Percentiles rank a stretch among this genome's conserved stretches.
Evolutionary conservation across 2,888 invertebrate species (phyloP).

Genomic region (Aethes cnicana): DNA sequence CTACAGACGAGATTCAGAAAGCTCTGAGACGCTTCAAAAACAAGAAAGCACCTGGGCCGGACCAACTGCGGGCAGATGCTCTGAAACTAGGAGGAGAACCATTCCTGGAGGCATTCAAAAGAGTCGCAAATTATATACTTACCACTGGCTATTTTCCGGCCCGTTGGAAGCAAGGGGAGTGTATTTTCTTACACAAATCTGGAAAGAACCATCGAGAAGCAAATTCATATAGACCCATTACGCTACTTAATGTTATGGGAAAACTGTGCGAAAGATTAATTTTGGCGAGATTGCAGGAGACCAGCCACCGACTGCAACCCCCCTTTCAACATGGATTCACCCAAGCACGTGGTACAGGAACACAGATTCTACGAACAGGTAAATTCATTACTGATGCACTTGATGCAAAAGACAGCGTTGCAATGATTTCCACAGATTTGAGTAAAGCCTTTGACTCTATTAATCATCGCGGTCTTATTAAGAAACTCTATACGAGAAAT

Average conservation of each 20-base stretch:
- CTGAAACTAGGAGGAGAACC: slow-evolving; percentile 2
- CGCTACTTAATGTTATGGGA: slow-evolving; percentile 2
- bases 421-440: slow-evolving; percentile 6
- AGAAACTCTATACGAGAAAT: not conserved
- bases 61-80: slow-evolving; percentile 4
- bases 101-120: not conserved
- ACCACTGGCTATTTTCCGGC: slow-evolving; percentile 1
- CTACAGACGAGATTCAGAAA: too few relatives aligned
- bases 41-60: slow-evolving; percentile 10
- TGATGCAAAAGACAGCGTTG: not conserved
- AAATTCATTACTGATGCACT: slow-evolving; percentile 6
- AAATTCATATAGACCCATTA: slow-evolving; percentile 5
- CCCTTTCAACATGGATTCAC: slow-evolving; percentile 8
- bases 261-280: slow-evolving; percentile 6
- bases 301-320: not conserved
- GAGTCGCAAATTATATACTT: not conserved
- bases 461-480: slow-evolving; percentile 1
- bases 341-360: not conserved
- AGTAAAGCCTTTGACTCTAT: slow-evolving; percentile 9
- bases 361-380: slow-evolving; percentile 4
- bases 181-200: slow-evolving; percentile 3
- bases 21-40: slow-evolving; percentile 4
- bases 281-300: not conserved
- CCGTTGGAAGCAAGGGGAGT: slow-evolving; percentile 6
- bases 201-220: slow-evolving; percentile 1